Percentiles rank a stretch among this genome's conserved stretches.
phyloP scores from a whole-genome alignment of 2,888 invertebrate genomes.

The Spatulosminthurus flaviceps region DNA sequence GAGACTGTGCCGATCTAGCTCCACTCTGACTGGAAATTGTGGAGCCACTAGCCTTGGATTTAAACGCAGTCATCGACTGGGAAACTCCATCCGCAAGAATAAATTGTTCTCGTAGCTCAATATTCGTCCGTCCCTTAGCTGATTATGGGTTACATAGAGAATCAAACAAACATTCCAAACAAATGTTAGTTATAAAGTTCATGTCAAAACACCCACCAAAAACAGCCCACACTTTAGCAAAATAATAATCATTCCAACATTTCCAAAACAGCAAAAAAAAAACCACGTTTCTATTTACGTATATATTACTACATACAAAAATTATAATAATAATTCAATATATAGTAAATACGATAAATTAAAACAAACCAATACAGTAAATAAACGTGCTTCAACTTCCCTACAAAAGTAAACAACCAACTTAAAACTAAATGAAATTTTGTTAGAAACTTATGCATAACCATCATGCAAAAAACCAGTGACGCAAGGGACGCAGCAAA shows the following conservation, averaged over 20 bases:
- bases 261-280: conserved; percentile 1
- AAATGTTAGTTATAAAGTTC: conserved; percentile 21
- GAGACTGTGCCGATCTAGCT: conserved; percentile 65
- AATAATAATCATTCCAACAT: neutral
- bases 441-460: too few species aligned
- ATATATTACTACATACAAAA: too few species aligned
- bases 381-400: too few species aligned
- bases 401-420: too few species aligned
- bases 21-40: conserved; percentile 66
- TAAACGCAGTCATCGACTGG: conserved; percentile 99
- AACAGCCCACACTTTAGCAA: conserved; percentile 8
- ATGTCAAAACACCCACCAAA: conserved; percentile 30
- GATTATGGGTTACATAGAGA: conserved; percentile 18
- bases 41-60: conserved; percentile 89
- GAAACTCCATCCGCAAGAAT: conserved; percentile 98
- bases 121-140: conserved; percentile 99
- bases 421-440: too few species aligned
- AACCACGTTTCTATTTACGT: neutral
- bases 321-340: too few species aligned
- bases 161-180: conserved; percentile 42
- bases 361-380: too few species aligned
- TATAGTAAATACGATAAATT: too few species aligned
- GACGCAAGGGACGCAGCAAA: too few species aligned
- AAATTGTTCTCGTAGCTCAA: conserved; percentile 99
- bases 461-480: too few species aligned